Percentiles rank a stretch among this genome's conserved stretches.
Conservation (phyloP, 2,797 vertebrate genomes). For the Sorex maritimensis region DNA sequence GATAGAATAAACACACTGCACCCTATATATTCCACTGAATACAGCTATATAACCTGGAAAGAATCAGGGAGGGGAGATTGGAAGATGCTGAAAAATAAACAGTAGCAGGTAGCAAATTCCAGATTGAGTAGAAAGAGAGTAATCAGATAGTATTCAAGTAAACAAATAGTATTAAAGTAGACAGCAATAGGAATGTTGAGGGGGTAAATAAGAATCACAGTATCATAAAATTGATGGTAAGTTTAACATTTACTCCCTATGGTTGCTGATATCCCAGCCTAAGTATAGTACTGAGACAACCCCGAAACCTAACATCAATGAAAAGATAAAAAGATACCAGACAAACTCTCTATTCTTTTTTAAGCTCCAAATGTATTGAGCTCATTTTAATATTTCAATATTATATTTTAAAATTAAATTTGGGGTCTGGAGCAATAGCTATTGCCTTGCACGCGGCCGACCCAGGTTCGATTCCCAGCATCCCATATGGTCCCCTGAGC, state of each 20-base stretch:
- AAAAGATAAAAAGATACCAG: constrained; percentile 25
- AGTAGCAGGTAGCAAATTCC: background rate
- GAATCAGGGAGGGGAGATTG: constrained; percentile 41
- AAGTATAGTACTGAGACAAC: constrained; percentile 46
- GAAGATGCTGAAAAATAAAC: constrained; percentile 56
- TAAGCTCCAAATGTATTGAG: too few relatives aligned
- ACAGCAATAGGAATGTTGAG: background rate
- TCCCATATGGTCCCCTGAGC: too few relatives aligned
- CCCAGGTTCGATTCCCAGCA: too few relatives aligned
- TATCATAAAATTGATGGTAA: background rate
- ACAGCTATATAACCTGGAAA: constrained; percentile 45
- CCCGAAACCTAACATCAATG: background rate
- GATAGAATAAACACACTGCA: background rate
- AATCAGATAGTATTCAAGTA: too few relatives aligned
- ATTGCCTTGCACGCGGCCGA: too few relatives aligned
- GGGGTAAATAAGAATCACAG: constrained; percentile 54
- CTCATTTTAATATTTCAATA: too few relatives aligned
- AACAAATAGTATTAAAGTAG: too few relatives aligned
- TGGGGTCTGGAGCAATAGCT: too few relatives aligned
- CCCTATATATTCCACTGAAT: background rate
- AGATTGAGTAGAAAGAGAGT: too few relatives aligned
- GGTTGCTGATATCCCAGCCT: background rate
- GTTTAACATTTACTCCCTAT: background rate
- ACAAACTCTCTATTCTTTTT: background rate
- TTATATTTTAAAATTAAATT: too few relatives aligned